A percentile compares a stretch with the other conserved stretches of the same genome.
Evolutionary conservation across 2,797 vertebrate species (phyloP).

Genomic region (Coreius guichenoti): DNA sequence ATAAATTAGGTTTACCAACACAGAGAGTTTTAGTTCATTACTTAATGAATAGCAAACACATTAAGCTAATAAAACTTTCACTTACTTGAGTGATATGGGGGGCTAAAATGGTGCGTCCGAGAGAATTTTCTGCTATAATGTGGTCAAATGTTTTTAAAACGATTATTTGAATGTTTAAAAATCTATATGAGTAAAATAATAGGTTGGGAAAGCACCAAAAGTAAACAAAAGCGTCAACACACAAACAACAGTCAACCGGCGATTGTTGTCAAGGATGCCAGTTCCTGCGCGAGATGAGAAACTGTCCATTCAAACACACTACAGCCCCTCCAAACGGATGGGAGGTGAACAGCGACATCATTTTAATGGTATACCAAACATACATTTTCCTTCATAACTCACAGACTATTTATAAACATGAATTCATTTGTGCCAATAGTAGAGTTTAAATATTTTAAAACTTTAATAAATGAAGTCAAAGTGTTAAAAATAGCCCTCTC

Average conservation of each 20-base stretch:
- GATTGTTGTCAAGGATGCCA: conserved; percentile 50
- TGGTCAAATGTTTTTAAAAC: neutral
- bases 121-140: neutral
- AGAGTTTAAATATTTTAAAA: neutral
- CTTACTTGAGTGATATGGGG: conserved; percentile 38
- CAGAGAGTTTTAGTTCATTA: neutral
- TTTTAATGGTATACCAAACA: neutral
- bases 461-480: neutral
- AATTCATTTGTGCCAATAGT: too few relatives aligned
- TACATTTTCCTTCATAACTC: too few relatives aligned
- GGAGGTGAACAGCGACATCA: neutral
- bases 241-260: conserved; percentile 49
- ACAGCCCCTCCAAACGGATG: conserved; percentile 24
- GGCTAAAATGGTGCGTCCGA: conserved; percentile 5
- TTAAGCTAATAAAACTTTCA: conserved; percentile 21
- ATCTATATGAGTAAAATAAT: neutral
- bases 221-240: conserved; percentile 56
- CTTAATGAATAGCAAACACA: neutral
- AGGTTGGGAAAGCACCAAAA: neutral
- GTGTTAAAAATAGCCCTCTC: neutral
- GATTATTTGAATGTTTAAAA: neutral
- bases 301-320: neutral
- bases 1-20: neutral
- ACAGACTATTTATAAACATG: neutral
- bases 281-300: conserved; percentile 35